Evolutionary conservation across 37 sponge, comb jelly and placozoan genomes (phyloP).

Genomic region (Eunapius fragilis): DNA sequence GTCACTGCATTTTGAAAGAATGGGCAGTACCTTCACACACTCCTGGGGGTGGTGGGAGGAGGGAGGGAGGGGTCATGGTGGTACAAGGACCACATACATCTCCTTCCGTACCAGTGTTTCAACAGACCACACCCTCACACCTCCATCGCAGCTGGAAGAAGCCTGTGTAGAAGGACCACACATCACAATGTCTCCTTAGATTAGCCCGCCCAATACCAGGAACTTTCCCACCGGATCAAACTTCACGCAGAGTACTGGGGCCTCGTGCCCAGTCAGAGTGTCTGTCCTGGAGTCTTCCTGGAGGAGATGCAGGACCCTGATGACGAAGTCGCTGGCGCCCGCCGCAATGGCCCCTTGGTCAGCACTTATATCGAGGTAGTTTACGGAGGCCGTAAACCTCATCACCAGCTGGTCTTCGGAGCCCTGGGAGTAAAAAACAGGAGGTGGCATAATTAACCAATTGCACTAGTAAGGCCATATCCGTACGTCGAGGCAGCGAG

Average conservation of each 20-base stretch:
- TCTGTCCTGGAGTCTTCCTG: conserved; percentile 3
- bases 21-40: conserved; percentile 37
- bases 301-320: conserved; percentile 43
- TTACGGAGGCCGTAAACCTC: conserved; percentile 54
- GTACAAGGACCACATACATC: background rate
- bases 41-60: conserved; percentile 9
- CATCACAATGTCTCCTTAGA: background rate
- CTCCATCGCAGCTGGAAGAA: conserved; percentile 72
- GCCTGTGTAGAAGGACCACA: conserved; percentile 13
- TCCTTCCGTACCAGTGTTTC: conserved; percentile 19
- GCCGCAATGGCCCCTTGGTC: conserved; percentile 51
- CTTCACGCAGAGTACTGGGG: conserved; percentile 66
- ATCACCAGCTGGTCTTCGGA: conserved; percentile 42
- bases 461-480: no score
- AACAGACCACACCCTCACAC: conserved; percentile 62
- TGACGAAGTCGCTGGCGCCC: conserved; percentile 65
- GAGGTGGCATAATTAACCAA: no score
- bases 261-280: conserved; percentile 63
- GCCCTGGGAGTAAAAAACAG: conserved; percentile 24
- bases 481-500: conserved; percentile 18
- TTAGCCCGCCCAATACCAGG: conserved; percentile 34
- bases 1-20: conserved; percentile 63
- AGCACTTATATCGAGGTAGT: conserved; percentile 26
- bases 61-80: background rate
- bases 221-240: conserved; percentile 56